These are phyloP conservation scores for Eristalinus sepulchralis DNA, from an alignment of 2,888 invertebrate genomes.

Conservation along the genomic window DNA sequence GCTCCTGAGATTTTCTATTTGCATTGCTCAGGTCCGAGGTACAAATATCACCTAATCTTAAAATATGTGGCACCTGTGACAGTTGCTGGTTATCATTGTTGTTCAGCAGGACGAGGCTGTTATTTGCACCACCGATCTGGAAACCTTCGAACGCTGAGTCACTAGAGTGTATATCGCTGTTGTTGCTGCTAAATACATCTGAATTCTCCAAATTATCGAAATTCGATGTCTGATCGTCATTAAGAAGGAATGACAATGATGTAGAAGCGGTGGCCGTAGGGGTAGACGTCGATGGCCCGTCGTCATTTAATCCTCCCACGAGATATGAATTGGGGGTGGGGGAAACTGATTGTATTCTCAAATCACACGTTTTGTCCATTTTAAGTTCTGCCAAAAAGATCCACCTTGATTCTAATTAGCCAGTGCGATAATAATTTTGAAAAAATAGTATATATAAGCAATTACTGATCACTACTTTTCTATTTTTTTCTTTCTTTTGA, in stretches of 20 bases:
- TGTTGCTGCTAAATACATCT: slow-evolving; percentile 61
- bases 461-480: slow-evolving; percentile 35
- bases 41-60: slow-evolving; percentile 65
- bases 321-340: slow-evolving; percentile 52
- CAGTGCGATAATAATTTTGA: slow-evolving; percentile 2
- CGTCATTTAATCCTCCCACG: slow-evolving; percentile 59
- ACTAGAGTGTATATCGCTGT: slow-evolving; percentile 61
- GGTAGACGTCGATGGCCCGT: slow-evolving; percentile 22
- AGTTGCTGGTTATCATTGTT: slow-evolving; percentile 56
- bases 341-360: slow-evolving; percentile 43
- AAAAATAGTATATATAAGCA: slow-evolving; percentile 1
- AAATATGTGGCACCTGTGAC: slow-evolving; percentile 70
- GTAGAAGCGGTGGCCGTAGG: slow-evolving; percentile 2
- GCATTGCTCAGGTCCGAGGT: slow-evolving; percentile 30
- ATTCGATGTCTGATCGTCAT: slow-evolving; percentile 54
- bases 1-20: slow-evolving; percentile 41
- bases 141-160: slow-evolving; percentile 63
- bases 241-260: slow-evolving; percentile 45
- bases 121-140: slow-evolving; percentile 39
- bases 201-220: slow-evolving; percentile 61
- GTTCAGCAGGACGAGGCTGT: slow-evolving; percentile 30
- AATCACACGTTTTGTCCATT: slow-evolving; percentile 56
- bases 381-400: slow-evolving; percentile 26
- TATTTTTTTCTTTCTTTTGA: slow-evolving; percentile 18
- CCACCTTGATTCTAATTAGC: background rate